phyloP scores from a whole-genome alignment of 1,140 invertebrate genomes.

The Cardiocondyla obscurior region DNA sequence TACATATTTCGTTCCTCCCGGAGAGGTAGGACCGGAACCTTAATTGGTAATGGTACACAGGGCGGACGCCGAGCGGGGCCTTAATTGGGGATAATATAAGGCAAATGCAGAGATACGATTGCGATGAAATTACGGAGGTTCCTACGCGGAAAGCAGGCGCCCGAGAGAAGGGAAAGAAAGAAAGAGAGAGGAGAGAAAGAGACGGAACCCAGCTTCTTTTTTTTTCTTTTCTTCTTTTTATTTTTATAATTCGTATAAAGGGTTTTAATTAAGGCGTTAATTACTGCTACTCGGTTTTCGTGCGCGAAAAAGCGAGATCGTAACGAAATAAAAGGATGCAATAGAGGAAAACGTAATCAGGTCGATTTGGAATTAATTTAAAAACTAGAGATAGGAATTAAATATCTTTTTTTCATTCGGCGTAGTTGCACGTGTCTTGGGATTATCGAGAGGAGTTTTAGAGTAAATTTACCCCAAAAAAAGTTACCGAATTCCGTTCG shows the following conservation, averaged over 20 bases:
- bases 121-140: slow-evolving; percentile 8
- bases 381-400: background rate
- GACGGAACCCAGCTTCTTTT: too few species aligned
- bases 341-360: background rate
- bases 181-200: too few species aligned
- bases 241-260: slow-evolving; percentile 4
- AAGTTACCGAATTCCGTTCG: background rate
- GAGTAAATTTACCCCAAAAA: background rate
- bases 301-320: background rate
- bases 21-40: slow-evolving; percentile 59
- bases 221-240: too few species aligned
- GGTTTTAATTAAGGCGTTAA: slow-evolving; percentile 19
- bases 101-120: slow-evolving; percentile 40
- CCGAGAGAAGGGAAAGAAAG: too few species aligned
- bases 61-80: slow-evolving; percentile 36
- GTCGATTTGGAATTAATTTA: background rate
- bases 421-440: background rate
- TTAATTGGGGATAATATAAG: slow-evolving; percentile 69
- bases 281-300: background rate
- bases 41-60: slow-evolving; percentile 69
- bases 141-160: background rate
- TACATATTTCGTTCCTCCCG: slow-evolving; percentile 62
- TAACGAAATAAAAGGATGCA: background rate
- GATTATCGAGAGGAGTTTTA: background rate
- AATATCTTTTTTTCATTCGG: background rate